Percentiles rank a stretch among this genome's conserved stretches.
These are phyloP conservation scores for Halcyon chelicuti DNA, from an alignment of 2,797 vertebrate species.

Conservation along the genomic window DNA sequence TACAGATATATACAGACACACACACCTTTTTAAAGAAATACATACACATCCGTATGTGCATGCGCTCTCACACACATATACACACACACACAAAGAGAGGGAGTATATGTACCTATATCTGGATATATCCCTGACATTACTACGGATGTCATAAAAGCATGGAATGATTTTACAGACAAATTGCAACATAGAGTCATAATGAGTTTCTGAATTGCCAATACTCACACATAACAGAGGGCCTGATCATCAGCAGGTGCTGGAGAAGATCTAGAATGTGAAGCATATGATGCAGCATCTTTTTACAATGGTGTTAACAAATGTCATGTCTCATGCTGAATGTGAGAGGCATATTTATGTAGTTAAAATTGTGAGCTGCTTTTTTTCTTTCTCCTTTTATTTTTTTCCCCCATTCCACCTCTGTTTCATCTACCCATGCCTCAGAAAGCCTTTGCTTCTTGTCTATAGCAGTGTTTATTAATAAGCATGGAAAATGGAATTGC, in stretches of 20 bases:
- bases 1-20: background rate
- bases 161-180: constrained; percentile 79
- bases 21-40: background rate
- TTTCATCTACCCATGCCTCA: constrained; percentile 71
- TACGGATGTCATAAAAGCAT: constrained; percentile 71
- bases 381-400: background rate
- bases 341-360: constrained; percentile 72
- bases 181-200: constrained; percentile 78
- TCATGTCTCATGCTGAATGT: constrained; percentile 83
- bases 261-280: constrained; percentile 98
- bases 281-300: constrained; percentile 87
- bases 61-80: background rate
- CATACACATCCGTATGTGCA: background rate
- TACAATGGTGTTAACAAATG: constrained; percentile 86
- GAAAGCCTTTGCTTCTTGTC: constrained; percentile 78
- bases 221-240: constrained; percentile 98
- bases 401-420: constrained; percentile 34
- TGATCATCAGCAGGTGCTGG: constrained; percentile 93
- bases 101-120: constrained; percentile 69
- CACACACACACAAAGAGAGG: background rate
- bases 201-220: constrained; percentile 88
- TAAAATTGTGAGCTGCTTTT: constrained; percentile 69
- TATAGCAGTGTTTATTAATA: constrained; percentile 77
- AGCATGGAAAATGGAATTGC: constrained; percentile 72
- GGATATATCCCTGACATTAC: constrained; percentile 68